Conservation (phyloP, 2,888 invertebrate species). For the Lycia hirtaria region DNA sequence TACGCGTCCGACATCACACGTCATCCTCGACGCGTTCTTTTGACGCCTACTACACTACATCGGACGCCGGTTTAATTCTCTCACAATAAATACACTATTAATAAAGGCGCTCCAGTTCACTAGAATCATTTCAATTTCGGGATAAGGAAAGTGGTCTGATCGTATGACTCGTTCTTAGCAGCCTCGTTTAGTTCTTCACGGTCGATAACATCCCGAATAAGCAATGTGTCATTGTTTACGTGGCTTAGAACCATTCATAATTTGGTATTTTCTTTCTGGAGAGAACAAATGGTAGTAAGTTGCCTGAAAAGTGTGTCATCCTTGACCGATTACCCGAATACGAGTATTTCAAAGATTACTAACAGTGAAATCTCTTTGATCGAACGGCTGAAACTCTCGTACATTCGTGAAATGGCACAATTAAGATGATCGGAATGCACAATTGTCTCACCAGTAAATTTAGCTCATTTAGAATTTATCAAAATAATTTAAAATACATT, state of each 20-base stretch:
- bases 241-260: background rate
- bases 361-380: slow-evolving; percentile 18
- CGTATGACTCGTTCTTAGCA: slow-evolving; percentile 13
- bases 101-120: slow-evolving; percentile 42
- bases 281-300: background rate
- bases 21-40: slow-evolving; percentile 32
- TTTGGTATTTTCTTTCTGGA: slow-evolving; percentile 1
- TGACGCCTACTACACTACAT: slow-evolving; percentile 31
- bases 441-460: no score
- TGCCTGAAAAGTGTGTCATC: slow-evolving; percentile 12
- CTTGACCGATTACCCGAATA: slow-evolving; percentile 19
- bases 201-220: slow-evolving; percentile 7
- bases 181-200: background rate
- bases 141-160: slow-evolving; percentile 11
- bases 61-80: slow-evolving; percentile 55
- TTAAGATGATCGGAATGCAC: no score
- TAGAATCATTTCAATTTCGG: slow-evolving; percentile 12
- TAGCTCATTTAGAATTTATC: no score
- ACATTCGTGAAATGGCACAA: slow-evolving; percentile 9
- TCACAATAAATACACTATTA: slow-evolving; percentile 61
- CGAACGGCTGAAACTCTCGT: background rate
- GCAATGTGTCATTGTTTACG: slow-evolving; percentile 32
- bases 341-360: slow-evolving; percentile 4
- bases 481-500: no score
- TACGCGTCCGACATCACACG: slow-evolving; percentile 31